Evolutionary conservation across 2,888 invertebrate species (phyloP), one percentile per base, ranked within the genome.

Genomic region (Diplolepis rosae): DNA sequence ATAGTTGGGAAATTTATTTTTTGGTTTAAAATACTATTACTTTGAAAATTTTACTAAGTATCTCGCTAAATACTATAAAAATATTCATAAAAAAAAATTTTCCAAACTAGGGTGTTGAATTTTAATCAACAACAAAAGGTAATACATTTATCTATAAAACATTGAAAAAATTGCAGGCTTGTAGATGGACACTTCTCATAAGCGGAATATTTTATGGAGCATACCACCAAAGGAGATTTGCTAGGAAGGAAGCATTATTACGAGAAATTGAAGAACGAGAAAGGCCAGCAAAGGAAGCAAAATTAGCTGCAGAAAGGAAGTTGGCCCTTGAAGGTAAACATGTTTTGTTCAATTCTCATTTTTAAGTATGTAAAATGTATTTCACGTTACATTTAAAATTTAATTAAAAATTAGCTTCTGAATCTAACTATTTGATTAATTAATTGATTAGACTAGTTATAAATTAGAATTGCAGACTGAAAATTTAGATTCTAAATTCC

Each of bases 121-220:
- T 7, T 32, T 48, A 52, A 42, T 68, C 39, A 24, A 9, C 32
- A 45, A 51, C 24, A 13, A 45, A 50, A 51, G 7, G 9, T 32
- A 18, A n/a, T n/a, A 42, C 24, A 56, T 39, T 45, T 50, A 9
- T 35, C 42, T 56, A 65, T 65, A 48, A 45, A n/a, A 18, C 22
- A 50, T 66, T 22, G 30, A 42, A 61, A 27, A 30, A 9, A 68
- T 66, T 72, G 22, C 88, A 95, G 95, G 95, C 95, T 84, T 93
- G 93, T 71, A 92, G 96, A 85, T 96, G 96, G 95, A 93, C 93
- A 69, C 91, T 96, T 83, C 91, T 96, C 2, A 86, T 91, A 0
- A 90, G 91, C 0, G 96, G 96, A 32, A 89, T 96, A 76, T 84
- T 92, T 0, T 96, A 95, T 80, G 96, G 96, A 66, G 92, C 93